Conservation (phyloP, 2,113 vertebrate genomes). For the Narcine bancroftii region DNA sequence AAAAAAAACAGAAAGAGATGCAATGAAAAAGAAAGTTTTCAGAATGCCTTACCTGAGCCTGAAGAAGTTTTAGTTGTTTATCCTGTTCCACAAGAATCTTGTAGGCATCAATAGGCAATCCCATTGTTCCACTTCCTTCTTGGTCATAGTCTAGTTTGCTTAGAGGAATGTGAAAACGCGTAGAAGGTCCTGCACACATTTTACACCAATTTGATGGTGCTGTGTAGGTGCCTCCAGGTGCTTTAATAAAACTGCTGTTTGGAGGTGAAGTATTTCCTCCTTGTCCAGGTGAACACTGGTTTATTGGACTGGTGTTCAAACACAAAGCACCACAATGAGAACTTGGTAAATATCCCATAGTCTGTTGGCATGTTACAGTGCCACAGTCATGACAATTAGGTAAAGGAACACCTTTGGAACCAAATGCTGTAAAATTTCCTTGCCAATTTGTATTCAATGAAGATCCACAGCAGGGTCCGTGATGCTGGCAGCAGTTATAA, state of each 20-base stretch:
- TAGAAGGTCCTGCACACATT: conserved; percentile 46
- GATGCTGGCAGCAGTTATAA: conserved; percentile 58
- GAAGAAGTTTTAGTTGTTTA: conserved; percentile 80
- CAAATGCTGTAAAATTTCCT: conserved; percentile 42
- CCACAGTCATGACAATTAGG: conserved; percentile 50
- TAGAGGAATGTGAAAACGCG: conserved; percentile 43
- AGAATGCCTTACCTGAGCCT: conserved; percentile 70
- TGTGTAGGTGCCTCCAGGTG: conserved; percentile 39
- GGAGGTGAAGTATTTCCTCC: conserved; percentile 42
- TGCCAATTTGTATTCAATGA: conserved; percentile 52
- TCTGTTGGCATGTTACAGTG: conserved; percentile 46
- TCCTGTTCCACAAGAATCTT: conserved; percentile 77
- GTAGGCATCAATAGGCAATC: conserved; percentile 68
- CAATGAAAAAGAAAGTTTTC: neutral
- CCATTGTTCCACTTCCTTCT: conserved; percentile 52
- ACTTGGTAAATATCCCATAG: conserved; percentile 48
- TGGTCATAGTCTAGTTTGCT: conserved; percentile 43
- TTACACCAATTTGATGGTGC: conserved; percentile 44
- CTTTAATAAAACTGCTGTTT: conserved; percentile 40
- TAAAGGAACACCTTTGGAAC: conserved; percentile 39
- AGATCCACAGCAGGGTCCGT: conserved; percentile 46
- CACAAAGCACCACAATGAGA: conserved; percentile 50
- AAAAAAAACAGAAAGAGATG: conserved; percentile 37
- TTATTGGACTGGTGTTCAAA: conserved; percentile 49
- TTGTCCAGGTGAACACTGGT: conserved; percentile 44